phyloP scores from a whole-genome alignment of 2,888 invertebrate species.

The Folsomia candida region DNA sequence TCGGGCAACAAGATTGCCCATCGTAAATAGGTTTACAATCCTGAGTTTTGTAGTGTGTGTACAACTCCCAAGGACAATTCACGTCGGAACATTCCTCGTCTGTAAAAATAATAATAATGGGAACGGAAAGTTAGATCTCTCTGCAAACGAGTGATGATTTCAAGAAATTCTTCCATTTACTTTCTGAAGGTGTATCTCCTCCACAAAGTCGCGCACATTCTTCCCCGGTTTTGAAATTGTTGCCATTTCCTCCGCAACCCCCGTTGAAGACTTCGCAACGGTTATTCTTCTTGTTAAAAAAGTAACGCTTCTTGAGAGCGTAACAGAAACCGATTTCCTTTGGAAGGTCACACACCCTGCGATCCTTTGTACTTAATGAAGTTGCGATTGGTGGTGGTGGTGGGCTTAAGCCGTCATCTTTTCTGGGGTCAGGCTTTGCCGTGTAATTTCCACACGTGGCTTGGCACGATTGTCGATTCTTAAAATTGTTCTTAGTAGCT shows the following conservation, averaged over 20 bases:
- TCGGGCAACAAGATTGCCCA: constrained; percentile 49
- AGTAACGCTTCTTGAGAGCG: constrained; percentile 29
- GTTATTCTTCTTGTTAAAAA: constrained; percentile 34
- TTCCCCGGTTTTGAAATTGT: constrained; percentile 39
- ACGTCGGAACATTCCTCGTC: constrained; percentile 39
- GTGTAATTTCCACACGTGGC: constrained; percentile 37
- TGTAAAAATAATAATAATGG: constrained; percentile 9
- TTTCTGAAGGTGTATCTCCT: constrained; percentile 37
- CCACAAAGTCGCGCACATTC: constrained; percentile 45
- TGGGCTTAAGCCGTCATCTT: constrained; percentile 10
- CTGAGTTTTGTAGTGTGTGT: constrained; percentile 44
- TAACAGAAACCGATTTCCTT: constrained; percentile 36
- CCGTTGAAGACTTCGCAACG: constrained; percentile 39
- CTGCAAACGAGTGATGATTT: background rate
- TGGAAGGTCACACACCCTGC: constrained; percentile 32
- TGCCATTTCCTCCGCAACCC: constrained; percentile 49
- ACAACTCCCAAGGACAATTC: constrained; percentile 47
- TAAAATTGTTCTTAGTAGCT: constrained; percentile 42
- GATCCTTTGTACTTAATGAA: background rate
- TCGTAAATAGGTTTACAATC: constrained; percentile 50
- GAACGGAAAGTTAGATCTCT: background rate
- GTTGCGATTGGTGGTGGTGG: background rate
- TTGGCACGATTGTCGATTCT: constrained; percentile 31
- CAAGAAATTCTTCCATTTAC: constrained; percentile 20
- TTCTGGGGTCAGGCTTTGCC: constrained; percentile 10